Percentiles rank a stretch among this genome's conserved stretches.
Conservation (phyloP, 2,113 vertebrate species). For the Picathartes gymnocephalus region DNA sequence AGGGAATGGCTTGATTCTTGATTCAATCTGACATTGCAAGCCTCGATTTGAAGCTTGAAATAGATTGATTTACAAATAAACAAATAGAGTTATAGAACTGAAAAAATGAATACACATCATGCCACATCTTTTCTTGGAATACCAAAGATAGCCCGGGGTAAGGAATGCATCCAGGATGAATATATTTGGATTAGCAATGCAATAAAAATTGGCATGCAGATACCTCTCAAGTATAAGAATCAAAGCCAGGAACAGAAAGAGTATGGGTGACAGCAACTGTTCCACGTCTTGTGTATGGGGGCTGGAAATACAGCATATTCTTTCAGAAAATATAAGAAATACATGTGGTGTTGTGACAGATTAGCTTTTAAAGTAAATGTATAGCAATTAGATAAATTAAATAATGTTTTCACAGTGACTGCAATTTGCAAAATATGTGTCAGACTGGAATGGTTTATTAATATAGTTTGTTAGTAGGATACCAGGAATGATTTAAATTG, state of each 20-base stretch:
- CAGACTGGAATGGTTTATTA: neutral
- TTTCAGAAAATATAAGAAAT: neutral
- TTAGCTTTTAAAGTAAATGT: neutral
- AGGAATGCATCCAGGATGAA: neutral
- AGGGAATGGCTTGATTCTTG: neutral
- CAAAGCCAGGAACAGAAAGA: neutral
- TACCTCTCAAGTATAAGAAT: neutral
- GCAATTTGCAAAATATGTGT: neutral
- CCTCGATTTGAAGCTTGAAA: neutral
- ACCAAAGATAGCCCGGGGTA: conserved; percentile 10
- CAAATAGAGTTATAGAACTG: neutral
- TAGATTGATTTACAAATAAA: conserved; percentile 38
- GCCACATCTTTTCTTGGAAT: neutral
- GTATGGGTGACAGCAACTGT: neutral
- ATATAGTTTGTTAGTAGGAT: neutral
- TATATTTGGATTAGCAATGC: neutral
- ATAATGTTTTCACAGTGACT: neutral
- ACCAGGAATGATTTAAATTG: neutral
- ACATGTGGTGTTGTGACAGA: neutral
- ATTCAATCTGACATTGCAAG: neutral
- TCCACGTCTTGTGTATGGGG: neutral
- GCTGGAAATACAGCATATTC: neutral
- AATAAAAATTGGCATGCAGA: neutral
- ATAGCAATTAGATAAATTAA: neutral
- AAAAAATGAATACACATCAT: conserved; percentile 2